Percentiles rank a stretch among this genome's conserved stretches.
phyloP scores from a whole-genome alignment of 2,113 vertebrate genomes.

The Centropus unirufus region DNA sequence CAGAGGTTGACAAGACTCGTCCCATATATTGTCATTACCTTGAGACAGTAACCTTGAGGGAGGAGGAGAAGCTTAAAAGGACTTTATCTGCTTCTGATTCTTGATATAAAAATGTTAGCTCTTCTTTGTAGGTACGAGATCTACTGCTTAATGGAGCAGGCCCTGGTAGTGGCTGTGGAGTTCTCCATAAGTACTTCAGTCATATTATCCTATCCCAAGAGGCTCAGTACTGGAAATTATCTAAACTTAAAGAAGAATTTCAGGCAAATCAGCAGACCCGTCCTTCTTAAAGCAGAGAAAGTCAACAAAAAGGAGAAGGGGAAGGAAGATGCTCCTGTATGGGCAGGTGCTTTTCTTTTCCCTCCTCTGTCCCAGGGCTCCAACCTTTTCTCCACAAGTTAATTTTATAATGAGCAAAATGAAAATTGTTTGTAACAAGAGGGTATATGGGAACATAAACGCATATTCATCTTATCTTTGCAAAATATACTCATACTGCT shows the following conservation, averaged over 20 bases:
- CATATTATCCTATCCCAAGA: neutral
- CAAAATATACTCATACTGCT: neutral
- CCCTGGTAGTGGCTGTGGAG: neutral
- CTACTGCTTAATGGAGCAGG: neutral
- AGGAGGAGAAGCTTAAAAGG: slow-evolving; percentile 13
- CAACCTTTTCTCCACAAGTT: neutral
- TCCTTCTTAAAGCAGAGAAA: neutral
- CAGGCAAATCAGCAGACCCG: neutral
- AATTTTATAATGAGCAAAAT: neutral
- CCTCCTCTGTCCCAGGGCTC: neutral
- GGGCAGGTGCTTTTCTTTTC: neutral
- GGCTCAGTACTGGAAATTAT: neutral
- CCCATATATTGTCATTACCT: slow-evolving; percentile 3
- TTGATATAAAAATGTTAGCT: neutral
- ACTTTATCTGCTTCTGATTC: slow-evolving; percentile 4
- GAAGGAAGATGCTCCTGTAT: neutral
- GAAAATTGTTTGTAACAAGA: neutral
- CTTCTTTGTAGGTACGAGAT: neutral
- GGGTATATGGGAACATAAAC: neutral
- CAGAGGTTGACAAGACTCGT: neutral
- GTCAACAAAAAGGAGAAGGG: neutral
- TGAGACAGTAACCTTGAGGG: slow-evolving; percentile 21
- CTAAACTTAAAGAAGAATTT: neutral
- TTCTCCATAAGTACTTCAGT: neutral
- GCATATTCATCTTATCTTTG: neutral